A percentile compares a stretch with the other conserved stretches of the same genome.
Conservation (phyloP, 2,113 vertebrate species). For the Spilogale gracilis region DNA sequence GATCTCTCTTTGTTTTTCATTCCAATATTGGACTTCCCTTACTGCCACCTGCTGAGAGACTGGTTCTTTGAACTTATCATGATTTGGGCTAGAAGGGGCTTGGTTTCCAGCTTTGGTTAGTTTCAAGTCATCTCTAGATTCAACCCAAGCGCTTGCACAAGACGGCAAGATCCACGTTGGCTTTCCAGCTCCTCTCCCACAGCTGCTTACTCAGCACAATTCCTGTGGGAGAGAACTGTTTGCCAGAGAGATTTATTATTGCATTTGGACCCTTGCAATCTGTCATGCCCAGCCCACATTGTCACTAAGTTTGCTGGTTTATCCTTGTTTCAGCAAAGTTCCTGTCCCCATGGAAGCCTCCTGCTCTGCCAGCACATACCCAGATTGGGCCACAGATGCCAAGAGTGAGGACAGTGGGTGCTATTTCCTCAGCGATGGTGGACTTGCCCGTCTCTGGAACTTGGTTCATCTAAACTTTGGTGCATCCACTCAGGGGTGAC, state of each 20-base stretch:
- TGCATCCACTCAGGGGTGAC: not conserved
- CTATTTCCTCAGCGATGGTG: not conserved
- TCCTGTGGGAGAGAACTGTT: not conserved
- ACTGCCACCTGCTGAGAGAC: not conserved
- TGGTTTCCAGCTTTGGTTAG: not conserved
- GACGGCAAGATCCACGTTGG: not conserved
- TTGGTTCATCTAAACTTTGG: not conserved
- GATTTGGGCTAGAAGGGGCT: not conserved
- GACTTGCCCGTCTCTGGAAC: not conserved
- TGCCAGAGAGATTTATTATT: conserved; percentile 25
- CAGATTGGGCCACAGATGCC: not conserved
- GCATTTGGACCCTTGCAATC: conserved; percentile 55
- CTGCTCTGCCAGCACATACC: not conserved
- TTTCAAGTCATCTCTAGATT: not conserved
- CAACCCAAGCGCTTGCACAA: not conserved
- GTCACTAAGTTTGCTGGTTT: conserved; percentile 4
- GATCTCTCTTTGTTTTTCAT: not conserved
- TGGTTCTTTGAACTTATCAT: not conserved
- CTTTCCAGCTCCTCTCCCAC: not conserved
- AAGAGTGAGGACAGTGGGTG: not conserved
- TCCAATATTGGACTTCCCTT: not conserved
- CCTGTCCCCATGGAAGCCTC: not conserved
- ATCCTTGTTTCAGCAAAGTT: not conserved
- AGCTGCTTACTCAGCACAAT: conserved; percentile 20
- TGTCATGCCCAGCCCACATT: conserved; percentile 58